phyloP scores from a whole-genome alignment of 2,113 vertebrate genomes.

The Neotoma lepida region DNA sequence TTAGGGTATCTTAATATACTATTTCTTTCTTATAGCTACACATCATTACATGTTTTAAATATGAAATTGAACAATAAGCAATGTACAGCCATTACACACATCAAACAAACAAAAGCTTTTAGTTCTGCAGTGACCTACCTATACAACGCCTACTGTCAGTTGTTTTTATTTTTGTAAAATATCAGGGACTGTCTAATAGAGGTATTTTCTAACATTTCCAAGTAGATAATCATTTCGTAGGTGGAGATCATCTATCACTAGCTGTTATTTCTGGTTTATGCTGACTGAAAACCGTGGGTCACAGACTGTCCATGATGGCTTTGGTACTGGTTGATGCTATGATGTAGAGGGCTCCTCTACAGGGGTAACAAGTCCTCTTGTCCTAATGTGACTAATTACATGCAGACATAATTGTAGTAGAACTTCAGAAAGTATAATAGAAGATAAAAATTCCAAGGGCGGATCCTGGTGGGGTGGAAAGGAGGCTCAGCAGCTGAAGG shows the following conservation, averaged over 20 bases:
- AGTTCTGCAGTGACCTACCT: neutral
- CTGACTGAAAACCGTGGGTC: neutral
- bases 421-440: no score
- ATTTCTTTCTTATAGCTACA: neutral
- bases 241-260: accelerated
- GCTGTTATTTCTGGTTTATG: neutral
- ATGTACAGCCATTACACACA: neutral
- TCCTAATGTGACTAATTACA: neutral
- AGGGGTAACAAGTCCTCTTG: neutral
- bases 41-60: neutral
- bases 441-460: neutral
- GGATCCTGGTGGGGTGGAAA: neutral
- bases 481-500: neutral
- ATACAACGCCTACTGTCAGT: neutral
- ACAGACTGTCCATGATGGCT: neutral
- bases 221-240: neutral
- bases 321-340: neutral
- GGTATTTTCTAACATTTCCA: neutral
- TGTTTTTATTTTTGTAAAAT: neutral
- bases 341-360: no score
- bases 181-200: neutral
- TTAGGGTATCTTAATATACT: neutral
- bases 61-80: neutral
- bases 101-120: neutral
- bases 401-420: neutral